phyloP scores from a whole-genome alignment of 2,888 invertebrate species.

The Volucella inanis region DNA sequence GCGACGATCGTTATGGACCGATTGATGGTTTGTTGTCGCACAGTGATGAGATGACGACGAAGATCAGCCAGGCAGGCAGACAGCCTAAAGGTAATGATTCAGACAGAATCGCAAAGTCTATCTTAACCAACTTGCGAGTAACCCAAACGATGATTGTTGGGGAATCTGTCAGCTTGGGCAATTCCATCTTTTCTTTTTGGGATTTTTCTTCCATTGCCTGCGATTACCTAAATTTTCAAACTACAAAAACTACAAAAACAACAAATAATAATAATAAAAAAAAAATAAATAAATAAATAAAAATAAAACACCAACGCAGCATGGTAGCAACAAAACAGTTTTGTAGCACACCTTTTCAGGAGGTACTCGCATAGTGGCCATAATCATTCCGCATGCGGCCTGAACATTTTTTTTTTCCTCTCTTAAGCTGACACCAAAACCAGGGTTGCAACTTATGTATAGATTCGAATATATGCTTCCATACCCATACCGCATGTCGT shows the following conservation, averaged over 20 bases:
- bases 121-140: slow-evolving; percentile 55
- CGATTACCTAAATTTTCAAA: no score
- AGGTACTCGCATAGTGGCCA: slow-evolving; percentile 28
- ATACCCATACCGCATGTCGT: no score
- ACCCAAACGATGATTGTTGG: slow-evolving; percentile 67
- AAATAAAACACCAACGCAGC: no score
- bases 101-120: slow-evolving; percentile 70
- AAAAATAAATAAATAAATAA: no score
- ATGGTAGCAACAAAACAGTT: slow-evolving; percentile 38
- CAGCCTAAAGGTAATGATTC: slow-evolving; percentile 74
- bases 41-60: slow-evolving; percentile 74
- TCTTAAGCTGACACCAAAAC: slow-evolving; percentile 64
- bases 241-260: slow-evolving; percentile 24
- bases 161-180: slow-evolving; percentile 66
- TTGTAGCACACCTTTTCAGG: slow-evolving; percentile 64
- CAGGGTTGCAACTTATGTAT: slow-evolving; percentile 47
- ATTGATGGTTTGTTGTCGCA: slow-evolving; percentile 62
- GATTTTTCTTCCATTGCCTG: slow-evolving; percentile 19
- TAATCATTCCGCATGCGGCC: slow-evolving; percentile 69
- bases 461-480: neutral
- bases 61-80: slow-evolving; percentile 74
- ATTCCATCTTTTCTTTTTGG: slow-evolving; percentile 52
- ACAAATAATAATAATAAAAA: slow-evolving; percentile 22
- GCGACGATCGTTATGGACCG: slow-evolving; percentile 73
- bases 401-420: slow-evolving; percentile 63